Evolutionary conservation across 2,797 vertebrate species (phyloP).

Genomic region (Bradypus variegatus): DNA sequence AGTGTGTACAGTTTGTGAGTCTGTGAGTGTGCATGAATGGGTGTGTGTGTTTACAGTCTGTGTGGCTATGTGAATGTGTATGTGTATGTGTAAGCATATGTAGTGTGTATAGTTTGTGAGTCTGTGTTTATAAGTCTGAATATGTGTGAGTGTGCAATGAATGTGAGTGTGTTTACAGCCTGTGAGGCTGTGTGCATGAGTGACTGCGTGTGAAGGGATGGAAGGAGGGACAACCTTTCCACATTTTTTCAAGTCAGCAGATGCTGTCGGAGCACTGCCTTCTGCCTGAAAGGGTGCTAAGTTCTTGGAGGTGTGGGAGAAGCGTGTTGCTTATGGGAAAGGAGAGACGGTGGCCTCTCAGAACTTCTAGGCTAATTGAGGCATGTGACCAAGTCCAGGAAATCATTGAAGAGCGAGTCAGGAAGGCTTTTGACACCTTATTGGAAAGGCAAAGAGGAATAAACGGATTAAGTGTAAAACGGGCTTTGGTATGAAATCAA

Average conservation of each 20-base stretch:
- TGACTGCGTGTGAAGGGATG: neutral
- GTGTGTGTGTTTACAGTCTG: too few relatives aligned
- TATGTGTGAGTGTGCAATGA: neutral
- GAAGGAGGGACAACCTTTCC: neutral
- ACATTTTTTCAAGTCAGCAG: neutral
- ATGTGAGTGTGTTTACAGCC: neutral
- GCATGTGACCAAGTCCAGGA: neutral
- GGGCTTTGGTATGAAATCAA: fast-evolving
- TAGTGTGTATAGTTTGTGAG: neutral
- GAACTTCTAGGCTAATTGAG: neutral
- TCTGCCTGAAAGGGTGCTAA: neutral
- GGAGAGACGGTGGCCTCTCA: neutral
- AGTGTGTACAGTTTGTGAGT: neutral
- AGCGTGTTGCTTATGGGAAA: neutral
- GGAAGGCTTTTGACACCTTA: neutral
- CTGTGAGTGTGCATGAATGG: neutral
- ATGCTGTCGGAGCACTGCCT: neutral
- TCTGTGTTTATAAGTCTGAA: neutral
- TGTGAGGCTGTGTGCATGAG: neutral
- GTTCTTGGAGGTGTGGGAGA: neutral
- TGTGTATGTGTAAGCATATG: neutral
- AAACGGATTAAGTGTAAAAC: too few relatives aligned
- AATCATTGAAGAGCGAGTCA: neutral
- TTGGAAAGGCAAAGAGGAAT: neutral
- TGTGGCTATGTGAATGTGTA: neutral